Conservation (phyloP, 2,113 vertebrate genomes). For the Baryphthengus martii region DNA sequence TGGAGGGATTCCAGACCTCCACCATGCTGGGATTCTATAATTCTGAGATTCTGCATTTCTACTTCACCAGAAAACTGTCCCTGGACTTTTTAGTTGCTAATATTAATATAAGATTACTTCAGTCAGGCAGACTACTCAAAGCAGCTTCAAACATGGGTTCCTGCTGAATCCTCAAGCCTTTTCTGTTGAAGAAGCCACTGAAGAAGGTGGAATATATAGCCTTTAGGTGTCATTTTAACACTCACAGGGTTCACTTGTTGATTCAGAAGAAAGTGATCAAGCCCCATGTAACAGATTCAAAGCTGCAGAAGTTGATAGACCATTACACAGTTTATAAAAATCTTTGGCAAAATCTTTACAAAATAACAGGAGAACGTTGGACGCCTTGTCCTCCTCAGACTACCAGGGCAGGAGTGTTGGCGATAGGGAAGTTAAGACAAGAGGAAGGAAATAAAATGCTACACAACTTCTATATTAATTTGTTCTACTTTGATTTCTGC, state of each 20-base stretch:
- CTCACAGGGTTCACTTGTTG: background rate
- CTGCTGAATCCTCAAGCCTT: background rate
- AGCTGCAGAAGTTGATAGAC: background rate
- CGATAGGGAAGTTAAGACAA: background rate
- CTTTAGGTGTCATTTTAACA: background rate
- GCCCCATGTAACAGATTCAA: background rate
- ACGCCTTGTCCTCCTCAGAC: background rate
- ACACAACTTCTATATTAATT: background rate
- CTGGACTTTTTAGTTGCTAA: background rate
- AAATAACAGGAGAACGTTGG: background rate
- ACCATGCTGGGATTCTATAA: no score
- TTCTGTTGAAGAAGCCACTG: background rate
- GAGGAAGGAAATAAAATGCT: background rate
- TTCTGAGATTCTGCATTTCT: no score
- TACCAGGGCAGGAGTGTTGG: background rate
- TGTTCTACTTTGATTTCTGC: background rate
- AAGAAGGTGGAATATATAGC: background rate
- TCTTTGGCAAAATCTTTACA: background rate
- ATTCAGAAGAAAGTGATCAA: background rate
- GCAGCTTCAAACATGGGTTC: background rate
- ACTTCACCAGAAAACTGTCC: background rate
- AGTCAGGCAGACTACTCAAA: background rate
- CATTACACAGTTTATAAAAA: background rate
- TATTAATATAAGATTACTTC: background rate
- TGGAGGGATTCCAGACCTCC: no score